Percentiles rank a stretch among this genome's conserved stretches.
Conservation (phyloP, 2,797 vertebrate species). For the Enteromius unitaeniatus region DNA sequence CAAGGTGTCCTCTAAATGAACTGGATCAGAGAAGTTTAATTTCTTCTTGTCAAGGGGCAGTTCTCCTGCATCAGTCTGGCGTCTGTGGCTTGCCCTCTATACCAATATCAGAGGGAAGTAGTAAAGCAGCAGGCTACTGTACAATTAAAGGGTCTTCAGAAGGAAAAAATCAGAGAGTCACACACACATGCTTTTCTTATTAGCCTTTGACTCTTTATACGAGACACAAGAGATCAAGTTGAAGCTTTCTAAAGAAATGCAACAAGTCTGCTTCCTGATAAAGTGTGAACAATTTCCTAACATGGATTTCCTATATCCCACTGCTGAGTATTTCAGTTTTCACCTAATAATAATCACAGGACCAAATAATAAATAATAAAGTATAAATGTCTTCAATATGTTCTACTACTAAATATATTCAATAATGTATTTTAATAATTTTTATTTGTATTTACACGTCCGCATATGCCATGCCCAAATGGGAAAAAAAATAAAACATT, state of each 20-base stretch:
- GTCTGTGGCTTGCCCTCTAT: background rate
- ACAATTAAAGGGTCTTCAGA: constrained; percentile 59
- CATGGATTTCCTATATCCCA: background rate
- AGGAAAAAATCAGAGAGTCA: constrained; percentile 33
- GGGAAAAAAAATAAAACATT: no score
- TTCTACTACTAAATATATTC: no score
- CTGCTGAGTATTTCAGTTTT: background rate
- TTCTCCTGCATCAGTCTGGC: background rate
- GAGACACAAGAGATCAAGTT: background rate
- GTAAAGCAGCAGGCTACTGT: constrained; percentile 47
- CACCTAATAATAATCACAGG: background rate
- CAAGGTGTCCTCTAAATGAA: constrained; percentile 25
- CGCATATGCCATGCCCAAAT: background rate
- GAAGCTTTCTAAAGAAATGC: background rate
- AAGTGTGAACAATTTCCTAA: background rate
- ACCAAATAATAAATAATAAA: background rate
- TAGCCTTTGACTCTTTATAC: constrained; percentile 42
- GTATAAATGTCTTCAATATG: background rate
- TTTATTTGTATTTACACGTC: background rate
- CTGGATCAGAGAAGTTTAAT: constrained; percentile 17
- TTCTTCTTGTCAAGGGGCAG: background rate
- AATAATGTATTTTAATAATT: background rate
- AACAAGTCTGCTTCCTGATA: background rate
- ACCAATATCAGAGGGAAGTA: constrained; percentile 28
- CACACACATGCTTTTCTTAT: constrained; percentile 45